Evolutionary conservation across 2,888 invertebrate species (phyloP).

Genomic region (Orgyia antiqua): DNA sequence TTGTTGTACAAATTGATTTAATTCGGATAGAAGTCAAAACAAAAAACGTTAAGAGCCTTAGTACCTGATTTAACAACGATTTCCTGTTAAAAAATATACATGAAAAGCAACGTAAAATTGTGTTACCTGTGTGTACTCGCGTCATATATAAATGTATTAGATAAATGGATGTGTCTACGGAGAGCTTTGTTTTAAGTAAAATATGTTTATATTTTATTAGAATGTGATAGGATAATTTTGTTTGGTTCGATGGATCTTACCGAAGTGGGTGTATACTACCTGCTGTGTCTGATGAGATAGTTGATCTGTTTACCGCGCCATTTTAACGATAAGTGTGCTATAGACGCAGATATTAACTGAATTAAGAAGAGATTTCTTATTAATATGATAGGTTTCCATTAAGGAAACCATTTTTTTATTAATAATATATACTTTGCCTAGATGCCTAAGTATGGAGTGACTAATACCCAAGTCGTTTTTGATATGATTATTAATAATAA

Average conservation of each 20-base stretch:
- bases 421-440: too few relatives aligned
- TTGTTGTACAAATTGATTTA: too few relatives aligned
- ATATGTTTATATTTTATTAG: slow-evolving; percentile 14
- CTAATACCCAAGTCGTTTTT: too few relatives aligned
- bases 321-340: too few relatives aligned
- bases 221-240: not conserved
- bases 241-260: slow-evolving; percentile 1
- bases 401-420: too few relatives aligned
- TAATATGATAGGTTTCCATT: too few relatives aligned
- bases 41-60: slow-evolving; percentile 10
- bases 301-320: too few relatives aligned
- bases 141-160: slow-evolving; percentile 13
- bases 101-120: slow-evolving; percentile 13
- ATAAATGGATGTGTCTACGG: slow-evolving; percentile 11
- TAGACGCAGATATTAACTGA: too few relatives aligned
- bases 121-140: slow-evolving; percentile 8
- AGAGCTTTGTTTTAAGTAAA: slow-evolving; percentile 11
- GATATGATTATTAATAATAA: not conserved
- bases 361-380: too few relatives aligned
- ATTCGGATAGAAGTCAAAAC: not conserved
- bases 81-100: slow-evolving; percentile 5
- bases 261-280: too few relatives aligned
- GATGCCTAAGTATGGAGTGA: too few relatives aligned
- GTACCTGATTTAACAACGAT: not conserved
- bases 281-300: too few relatives aligned